Evolutionary conservation across 2,888 invertebrate genomes (phyloP), one percentile per base, ranked within the genome.

Genomic region (Drosophila meridiana): DNA sequence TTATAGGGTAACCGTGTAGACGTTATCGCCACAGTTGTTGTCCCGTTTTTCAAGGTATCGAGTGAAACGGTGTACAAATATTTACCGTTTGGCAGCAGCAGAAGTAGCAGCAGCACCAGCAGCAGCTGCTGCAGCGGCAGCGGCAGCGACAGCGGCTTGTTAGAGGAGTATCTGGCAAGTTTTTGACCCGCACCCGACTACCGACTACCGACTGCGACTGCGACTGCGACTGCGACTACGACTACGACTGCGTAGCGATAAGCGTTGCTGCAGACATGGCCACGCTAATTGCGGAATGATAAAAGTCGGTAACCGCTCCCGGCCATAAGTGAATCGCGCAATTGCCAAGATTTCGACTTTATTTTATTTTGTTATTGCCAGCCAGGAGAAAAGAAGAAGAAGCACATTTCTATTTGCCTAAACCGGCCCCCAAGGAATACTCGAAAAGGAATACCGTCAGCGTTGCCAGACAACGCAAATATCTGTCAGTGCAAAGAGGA

Each of bases 261-360:
- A 90, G 87, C 80, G 61, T 56, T 53, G 61, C 78, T 53, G 59
- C 78, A 76, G 87, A 90, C 91, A 90, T 79, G 84, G 74, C 72
- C 83, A 67, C 78, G 78, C 81, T 90, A 90, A 90, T 90, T 90
- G 90, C 89, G 71, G 89, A 74, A 82, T 82, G 90, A 89, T 88
- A 90, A 90, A 86, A 77, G 58, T 65, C 72, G 78, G 79, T 79
- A 72, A 71, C 65, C 65, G 68, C 74, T 74, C 55, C 60, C 69
- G 50, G 69, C 62, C 71, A 58, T 63, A 78, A 70, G 32, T 64
- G 66, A 68, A 64, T 68, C 69, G 78, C 78, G 74, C 68, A 87
- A 75, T 70, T 73, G 80, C 70, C 70, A 80, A 82, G 84, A 85
- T 87, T 87, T 73, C 45, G 66, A 73, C 36, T 60, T 45, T 48